These are phyloP conservation scores for Mesorhabditis belari DNA, from an alignment of 2,888 invertebrate genomes.

Conservation along the genomic window DNA sequence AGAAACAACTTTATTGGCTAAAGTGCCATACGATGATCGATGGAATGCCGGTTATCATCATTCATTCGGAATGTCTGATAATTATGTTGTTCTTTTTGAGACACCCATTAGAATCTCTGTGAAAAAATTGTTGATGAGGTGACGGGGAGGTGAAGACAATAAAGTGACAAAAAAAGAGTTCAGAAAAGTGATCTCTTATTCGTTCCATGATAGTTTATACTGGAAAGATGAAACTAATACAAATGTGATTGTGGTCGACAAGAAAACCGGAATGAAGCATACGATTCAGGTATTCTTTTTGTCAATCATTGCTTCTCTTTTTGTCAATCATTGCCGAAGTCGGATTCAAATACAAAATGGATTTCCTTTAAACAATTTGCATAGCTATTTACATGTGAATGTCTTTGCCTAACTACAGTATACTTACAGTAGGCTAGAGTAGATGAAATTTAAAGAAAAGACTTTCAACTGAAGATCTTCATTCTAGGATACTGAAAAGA, in stretches of 20 bases:
- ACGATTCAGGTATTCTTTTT: conserved; percentile 13
- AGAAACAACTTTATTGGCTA: conserved; percentile 1
- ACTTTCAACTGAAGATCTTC: too few species aligned
- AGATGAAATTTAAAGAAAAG: too few species aligned
- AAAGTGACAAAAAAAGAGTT: not conserved
- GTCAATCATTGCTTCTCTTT: too few species aligned
- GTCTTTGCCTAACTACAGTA: too few species aligned
- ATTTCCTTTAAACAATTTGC: too few species aligned
- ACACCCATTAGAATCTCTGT: conserved; percentile 66
- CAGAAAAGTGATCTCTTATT: not conserved
- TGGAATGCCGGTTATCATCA: conserved; percentile 69
- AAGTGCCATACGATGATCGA: conserved; percentile 11
- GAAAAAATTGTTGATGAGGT: not conserved
- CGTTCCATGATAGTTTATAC: not conserved
- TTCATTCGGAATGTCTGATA: conserved; percentile 79
- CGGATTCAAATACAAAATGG: too few species aligned
- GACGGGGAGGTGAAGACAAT: not conserved
- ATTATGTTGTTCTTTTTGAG: conserved; percentile 79
- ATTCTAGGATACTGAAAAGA: too few species aligned
- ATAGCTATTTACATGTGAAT: too few species aligned
- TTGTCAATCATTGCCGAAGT: too few species aligned
- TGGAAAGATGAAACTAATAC: conserved; percentile 1
- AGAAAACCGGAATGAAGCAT: conserved; percentile 16
- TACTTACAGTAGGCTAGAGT: too few species aligned
- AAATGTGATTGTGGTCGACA: conserved; percentile 22